Conservation (phyloP, 1,140 invertebrate species). For the Sogatella furcifera region DNA sequence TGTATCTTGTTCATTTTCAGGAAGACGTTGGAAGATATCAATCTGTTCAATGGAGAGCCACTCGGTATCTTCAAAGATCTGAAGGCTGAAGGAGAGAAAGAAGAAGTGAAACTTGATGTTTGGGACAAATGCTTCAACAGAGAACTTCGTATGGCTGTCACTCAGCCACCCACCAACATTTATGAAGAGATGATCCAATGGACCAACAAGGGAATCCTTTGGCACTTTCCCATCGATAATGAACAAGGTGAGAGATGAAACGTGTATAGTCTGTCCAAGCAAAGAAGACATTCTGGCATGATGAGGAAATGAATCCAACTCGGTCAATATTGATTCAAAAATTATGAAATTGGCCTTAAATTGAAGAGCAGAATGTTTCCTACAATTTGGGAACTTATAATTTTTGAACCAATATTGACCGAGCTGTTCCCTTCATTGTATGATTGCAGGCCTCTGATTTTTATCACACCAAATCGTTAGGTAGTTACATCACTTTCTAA, state of each 20-base stretch:
- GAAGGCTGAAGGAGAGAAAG: constrained; percentile 10
- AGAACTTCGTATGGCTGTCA: constrained; percentile 49
- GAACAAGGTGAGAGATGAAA: constrained; percentile 76
- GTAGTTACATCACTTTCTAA: too few species aligned
- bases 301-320: too few species aligned
- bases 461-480: too few species aligned
- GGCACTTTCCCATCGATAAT: constrained; percentile 96
- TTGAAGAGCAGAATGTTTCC: too few species aligned
- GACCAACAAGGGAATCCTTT: constrained; percentile 90
- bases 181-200: constrained; percentile 89
- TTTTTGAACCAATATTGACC: too few species aligned
- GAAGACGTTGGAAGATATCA: constrained; percentile 7
- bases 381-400: too few species aligned
- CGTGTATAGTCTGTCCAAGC: too few species aligned
- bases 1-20: background rate
- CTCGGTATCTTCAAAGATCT: constrained; percentile 2
- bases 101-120: constrained; percentile 40
- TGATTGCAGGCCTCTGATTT: too few species aligned
- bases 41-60: constrained; percentile 17
- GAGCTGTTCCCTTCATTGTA: too few species aligned
- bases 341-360: too few species aligned
- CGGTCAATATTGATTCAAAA: too few species aligned
- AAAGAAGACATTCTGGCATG: too few species aligned
- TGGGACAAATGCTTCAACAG: constrained; percentile 55
- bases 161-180: constrained; percentile 70